phyloP scores from a whole-genome alignment of 2,888 invertebrate genomes.

The Rutpela maculata region DNA sequence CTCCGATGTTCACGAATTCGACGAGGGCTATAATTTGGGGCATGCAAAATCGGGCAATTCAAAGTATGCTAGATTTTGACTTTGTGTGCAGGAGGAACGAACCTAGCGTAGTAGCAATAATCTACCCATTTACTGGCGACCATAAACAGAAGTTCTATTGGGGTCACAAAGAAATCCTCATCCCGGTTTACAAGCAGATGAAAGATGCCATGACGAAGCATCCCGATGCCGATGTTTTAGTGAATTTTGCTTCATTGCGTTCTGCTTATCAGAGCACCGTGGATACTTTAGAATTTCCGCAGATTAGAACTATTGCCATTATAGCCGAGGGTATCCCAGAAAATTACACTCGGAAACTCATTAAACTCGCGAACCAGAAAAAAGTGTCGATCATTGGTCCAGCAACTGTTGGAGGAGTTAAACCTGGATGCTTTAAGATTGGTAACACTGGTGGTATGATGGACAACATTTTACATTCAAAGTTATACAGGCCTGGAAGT shows the following conservation, averaged over 20 bases:
- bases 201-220: constrained; percentile 96
- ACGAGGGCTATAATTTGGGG: constrained; percentile 99
- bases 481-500: constrained; percentile 96
- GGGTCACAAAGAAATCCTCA: constrained; percentile 97
- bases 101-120: constrained; percentile 96
- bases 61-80: constrained; percentile 97
- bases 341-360: constrained; percentile 96
- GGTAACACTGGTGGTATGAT: constrained; percentile 99
- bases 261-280: constrained; percentile 98
- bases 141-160: constrained; percentile 99
- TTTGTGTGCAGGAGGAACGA: constrained; percentile 92
- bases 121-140: constrained; percentile 98
- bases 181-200: constrained; percentile 97
- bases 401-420: constrained; percentile 97
- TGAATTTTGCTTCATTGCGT: constrained; percentile 97
- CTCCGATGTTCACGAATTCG: constrained; percentile 84
- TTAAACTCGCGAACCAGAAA: constrained; percentile 88
- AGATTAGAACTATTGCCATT: constrained; percentile 96
- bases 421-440: constrained; percentile 99
- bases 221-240: constrained; percentile 94
- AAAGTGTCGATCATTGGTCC: constrained; percentile 77
- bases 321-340: constrained; percentile 99
- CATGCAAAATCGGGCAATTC: constrained; percentile 98
- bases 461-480: constrained; percentile 98
- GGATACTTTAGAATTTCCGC: constrained; percentile 94